Conservation (phyloP, 2,113 vertebrate species). For the Vidua macroura region DNA sequence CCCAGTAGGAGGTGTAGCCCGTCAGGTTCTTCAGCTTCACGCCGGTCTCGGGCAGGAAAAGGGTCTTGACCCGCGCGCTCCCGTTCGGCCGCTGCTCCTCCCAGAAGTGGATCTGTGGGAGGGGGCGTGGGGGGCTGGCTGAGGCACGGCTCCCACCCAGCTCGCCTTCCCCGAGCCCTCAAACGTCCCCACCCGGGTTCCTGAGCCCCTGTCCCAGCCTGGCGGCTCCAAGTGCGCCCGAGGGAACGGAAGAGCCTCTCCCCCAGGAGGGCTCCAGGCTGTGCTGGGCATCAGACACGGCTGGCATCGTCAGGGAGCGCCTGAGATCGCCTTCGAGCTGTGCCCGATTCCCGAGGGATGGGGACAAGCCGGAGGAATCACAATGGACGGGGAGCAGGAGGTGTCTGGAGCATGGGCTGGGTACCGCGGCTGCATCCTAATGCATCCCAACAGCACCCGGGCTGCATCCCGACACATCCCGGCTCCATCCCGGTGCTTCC, state of each 20-base stretch:
- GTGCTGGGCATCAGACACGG: rapidly evolving
- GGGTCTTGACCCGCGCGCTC: constrained; percentile 82
- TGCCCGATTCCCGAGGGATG: neutral
- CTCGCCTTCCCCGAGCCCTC: neutral
- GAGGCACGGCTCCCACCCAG: rapidly evolving
- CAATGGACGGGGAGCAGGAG: neutral
- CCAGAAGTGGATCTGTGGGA: constrained; percentile 90
- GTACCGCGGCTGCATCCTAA: neutral
- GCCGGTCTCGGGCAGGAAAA: constrained; percentile 88
- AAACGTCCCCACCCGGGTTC: rapidly evolving
- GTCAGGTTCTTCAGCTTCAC: constrained; percentile 96
- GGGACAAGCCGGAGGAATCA: neutral
- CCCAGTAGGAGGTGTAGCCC: constrained; percentile 91
- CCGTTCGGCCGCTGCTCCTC: constrained; percentile 85
- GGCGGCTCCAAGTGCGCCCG: rapidly evolving
- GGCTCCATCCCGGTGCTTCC: neutral
- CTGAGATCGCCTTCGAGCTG: neutral
- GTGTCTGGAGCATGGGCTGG: rapidly evolving
- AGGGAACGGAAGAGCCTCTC: neutral
- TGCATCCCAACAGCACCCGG: neutral
- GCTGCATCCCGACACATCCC: neutral
- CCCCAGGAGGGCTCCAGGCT: neutral
- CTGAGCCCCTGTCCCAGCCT: neutral
- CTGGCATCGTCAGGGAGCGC: rapidly evolving
- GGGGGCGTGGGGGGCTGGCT: rapidly evolving